Base-by-base conservation (phyloP, 2,888 invertebrate species). In the Mythimna pallens region DNA sequence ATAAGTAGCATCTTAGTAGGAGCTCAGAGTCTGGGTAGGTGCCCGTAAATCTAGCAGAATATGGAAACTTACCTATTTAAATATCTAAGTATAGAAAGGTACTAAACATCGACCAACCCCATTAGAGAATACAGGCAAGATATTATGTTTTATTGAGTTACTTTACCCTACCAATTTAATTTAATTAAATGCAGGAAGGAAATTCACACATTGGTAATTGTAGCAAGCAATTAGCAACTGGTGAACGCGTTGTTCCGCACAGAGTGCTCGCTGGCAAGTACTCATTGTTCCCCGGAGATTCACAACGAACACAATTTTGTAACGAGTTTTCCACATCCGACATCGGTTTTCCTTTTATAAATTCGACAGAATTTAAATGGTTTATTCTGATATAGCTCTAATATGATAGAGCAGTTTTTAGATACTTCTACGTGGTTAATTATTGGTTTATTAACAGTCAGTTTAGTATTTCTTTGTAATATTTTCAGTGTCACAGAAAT, bases 181-280 rank as follows among this genome's bases (percentile, higher is more conserved):
- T 72, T 59, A 65, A 73, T 79, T 62, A 57, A 77, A 66, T 55
- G 43, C 77, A 78, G 75, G 78, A 73, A 81, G 80, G 81, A 82
- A 83, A 81, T 82, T 86, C 80, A 84, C 72, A 72, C 70, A 57
- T 68, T 73, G 71, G 72, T 80, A 70, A 73, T 85, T 80, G 74
- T 81, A 69, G 59, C 71, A 71, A 59, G 55, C 67, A 88, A 88
- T 88, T 88, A 86, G 80, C 88, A 88, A 73, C 73, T 82, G 80
- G 75, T 76, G 72, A 74, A 63, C 68, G 68, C 58, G 76, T 54
- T 66, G 79, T 70, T 62, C 58, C 50, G 71, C 10, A 66, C 64
- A 36, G 66, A 74, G 69, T 64, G 62, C 66, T 70, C 58, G 66
- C 57, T 59, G 63, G 22, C 59, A 68, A 78, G 58, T 61, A 73